Evolutionary conservation across 35 echinoderm and acorn worm genomes (phyloP).

Genomic region (Ophioderma brevispina): DNA sequence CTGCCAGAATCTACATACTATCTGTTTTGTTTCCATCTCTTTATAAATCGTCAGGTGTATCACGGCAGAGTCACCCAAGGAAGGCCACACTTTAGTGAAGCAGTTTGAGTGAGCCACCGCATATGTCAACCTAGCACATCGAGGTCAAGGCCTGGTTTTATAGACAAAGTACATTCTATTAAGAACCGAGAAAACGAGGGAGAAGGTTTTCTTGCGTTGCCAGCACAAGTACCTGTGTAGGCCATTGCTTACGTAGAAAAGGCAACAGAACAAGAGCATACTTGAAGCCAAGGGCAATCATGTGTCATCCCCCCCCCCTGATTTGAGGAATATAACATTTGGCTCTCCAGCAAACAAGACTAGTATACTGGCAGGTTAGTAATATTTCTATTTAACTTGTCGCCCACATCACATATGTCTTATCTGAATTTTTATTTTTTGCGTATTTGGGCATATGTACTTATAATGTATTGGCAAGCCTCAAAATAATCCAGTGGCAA

Average conservation of each 20-base stretch:
- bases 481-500: too few species aligned
- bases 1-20: too few species aligned
- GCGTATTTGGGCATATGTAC: too few species aligned
- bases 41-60: too few species aligned
- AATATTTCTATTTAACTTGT: too few species aligned
- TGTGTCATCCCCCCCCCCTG: neutral
- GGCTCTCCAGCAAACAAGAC: neutral
- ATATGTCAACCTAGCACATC: neutral
- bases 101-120: neutral
- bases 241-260: neutral
- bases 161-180: neutral
- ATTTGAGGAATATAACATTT: neutral
- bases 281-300: neutral
- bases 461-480: too few species aligned
- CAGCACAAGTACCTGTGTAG: neutral
- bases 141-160: neutral
- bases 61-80: neutral
- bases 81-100: neutral
- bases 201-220: slow-evolving; percentile 1
- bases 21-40: too few species aligned
- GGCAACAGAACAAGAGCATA: neutral
- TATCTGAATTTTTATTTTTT: too few species aligned
- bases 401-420: too few species aligned
- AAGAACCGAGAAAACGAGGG: neutral
- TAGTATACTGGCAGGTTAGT: too few species aligned